Evolutionary conservation across 2,888 invertebrate genomes (phyloP).

Genomic region (Aproaerema taeniolella): DNA sequence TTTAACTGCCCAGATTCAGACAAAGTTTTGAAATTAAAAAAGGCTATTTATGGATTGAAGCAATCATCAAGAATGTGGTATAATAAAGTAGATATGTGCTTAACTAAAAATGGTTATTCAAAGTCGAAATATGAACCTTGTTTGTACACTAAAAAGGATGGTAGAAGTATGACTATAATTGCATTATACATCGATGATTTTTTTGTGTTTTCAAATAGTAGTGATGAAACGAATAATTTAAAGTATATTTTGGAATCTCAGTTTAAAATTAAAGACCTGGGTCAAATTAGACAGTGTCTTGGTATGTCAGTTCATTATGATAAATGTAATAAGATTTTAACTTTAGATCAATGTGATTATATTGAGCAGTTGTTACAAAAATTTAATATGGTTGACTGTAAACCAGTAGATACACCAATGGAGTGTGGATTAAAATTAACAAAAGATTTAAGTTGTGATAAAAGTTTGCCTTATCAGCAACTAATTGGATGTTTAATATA

Average conservation of each 20-base stretch:
- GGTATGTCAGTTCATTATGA: slow-evolving; percentile 15
- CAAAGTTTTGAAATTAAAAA: slow-evolving; percentile 16
- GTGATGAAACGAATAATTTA: slow-evolving; percentile 5
- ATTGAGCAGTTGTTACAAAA: slow-evolving; percentile 8
- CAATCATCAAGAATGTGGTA: slow-evolving; percentile 16
- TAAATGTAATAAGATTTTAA: slow-evolving; percentile 2
- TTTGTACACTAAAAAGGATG: slow-evolving; percentile 4
- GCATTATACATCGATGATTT: slow-evolving; percentile 16
- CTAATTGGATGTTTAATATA: slow-evolving; percentile 18
- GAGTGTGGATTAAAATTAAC: slow-evolving; percentile 9
- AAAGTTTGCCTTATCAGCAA: background rate
- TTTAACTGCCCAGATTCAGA: background rate
- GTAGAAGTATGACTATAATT: slow-evolving; percentile 6
- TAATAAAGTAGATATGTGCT: slow-evolving; percentile 13
- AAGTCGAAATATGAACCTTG: slow-evolving; percentile 14
- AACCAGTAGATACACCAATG: slow-evolving; percentile 15
- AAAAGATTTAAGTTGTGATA: background rate
- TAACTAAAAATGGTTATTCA: slow-evolving; percentile 6
- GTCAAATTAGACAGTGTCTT: slow-evolving; percentile 18
- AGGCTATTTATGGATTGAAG: slow-evolving; percentile 18
- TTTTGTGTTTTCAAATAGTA: slow-evolving; percentile 15
- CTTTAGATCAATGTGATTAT: slow-evolving; percentile 10
- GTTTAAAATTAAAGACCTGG: slow-evolving; percentile 19
- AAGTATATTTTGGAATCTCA: slow-evolving; percentile 6
- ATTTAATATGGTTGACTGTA: slow-evolving; percentile 12